phyloP scores from a whole-genome alignment of 2,113 vertebrate genomes.

The Protobothrops flavoviridis region DNA sequence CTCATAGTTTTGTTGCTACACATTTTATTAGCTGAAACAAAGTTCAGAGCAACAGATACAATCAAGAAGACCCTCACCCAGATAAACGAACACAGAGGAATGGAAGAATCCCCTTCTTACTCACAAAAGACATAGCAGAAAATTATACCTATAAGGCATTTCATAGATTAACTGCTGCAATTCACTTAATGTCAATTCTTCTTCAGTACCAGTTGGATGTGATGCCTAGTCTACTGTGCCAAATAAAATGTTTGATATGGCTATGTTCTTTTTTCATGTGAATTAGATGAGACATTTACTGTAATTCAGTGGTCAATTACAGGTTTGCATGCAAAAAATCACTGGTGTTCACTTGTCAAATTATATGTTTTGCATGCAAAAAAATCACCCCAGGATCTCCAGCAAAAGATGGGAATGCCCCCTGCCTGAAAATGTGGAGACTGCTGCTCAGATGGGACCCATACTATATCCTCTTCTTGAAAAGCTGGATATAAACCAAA shows the following conservation, averaged over 20 bases:
- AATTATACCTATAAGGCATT: constrained; percentile 6
- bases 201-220: background rate
- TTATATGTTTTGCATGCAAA: background rate
- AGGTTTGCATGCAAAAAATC: background rate
- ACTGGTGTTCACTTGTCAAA: background rate
- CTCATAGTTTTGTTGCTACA: background rate
- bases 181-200: background rate
- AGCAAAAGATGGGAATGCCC: background rate
- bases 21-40: constrained; percentile 2
- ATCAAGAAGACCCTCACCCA: constrained; percentile 15
- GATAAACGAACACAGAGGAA: background rate
- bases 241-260: background rate
- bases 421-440: background rate
- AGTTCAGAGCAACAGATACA: constrained; percentile 21
- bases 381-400: background rate
- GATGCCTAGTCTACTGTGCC: background rate
- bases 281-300: background rate
- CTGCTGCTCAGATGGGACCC: background rate
- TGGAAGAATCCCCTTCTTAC: constrained; percentile 12
- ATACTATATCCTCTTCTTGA: background rate
- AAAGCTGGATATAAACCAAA: background rate
- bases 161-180: background rate
- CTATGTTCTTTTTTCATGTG: background rate
- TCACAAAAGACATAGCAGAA: background rate
- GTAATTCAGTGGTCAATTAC: background rate